Evolutionary conservation across 1,140 invertebrate genomes (phyloP), one percentile per base, ranked within the genome.

Genomic region (silkworm (Bombyx mori)): DNA sequence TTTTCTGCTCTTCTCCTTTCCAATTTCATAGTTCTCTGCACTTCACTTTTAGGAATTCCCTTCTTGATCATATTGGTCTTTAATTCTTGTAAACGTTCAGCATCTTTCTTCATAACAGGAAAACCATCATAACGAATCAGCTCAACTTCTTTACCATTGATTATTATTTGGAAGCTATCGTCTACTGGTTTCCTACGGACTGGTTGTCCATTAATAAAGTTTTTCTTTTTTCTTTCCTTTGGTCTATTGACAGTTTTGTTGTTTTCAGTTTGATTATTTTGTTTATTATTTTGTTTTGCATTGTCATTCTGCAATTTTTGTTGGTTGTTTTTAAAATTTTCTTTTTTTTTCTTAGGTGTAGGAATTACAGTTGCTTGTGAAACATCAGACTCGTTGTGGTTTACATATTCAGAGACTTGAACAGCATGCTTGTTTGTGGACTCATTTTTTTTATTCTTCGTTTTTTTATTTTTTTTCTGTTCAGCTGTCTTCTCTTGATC

Each of bases 1-100:
- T 94, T 94, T 77, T 94, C 93, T 35, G 93, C 93, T 75, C 89
- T 91, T 61, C 93, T 76, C 60, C 93, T 87, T 73, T 94, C 93
- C 42, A 92, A 69, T 76, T 94, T 93, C 73, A 95, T 88, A 2
- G 91, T 91, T 43, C 73, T 78, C 49, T 91, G 79, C 7, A 94
- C 91, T 72, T 93, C 92, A 72, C 89, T 90, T 70, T 90, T 89
- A 1, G 93, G 91, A 57, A 94, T 90, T 35, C 92, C 92, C 85
- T 93, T 91, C 52, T 90, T 89, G 1, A 92, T 88, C 89, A 94
- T 89, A 69, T 90, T 89, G 60, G 90, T 88, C 61, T 89, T 89
- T 9, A 94, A 72, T 54, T 91, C 85, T 57, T 86, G 79, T 3
- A 94, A 76, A 60, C 92, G 84, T 35, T 91, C 89, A 10, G 91